These are phyloP conservation scores for Panopea generosa DNA, from an alignment of 2,888 invertebrate species.

Conservation along the genomic window DNA sequence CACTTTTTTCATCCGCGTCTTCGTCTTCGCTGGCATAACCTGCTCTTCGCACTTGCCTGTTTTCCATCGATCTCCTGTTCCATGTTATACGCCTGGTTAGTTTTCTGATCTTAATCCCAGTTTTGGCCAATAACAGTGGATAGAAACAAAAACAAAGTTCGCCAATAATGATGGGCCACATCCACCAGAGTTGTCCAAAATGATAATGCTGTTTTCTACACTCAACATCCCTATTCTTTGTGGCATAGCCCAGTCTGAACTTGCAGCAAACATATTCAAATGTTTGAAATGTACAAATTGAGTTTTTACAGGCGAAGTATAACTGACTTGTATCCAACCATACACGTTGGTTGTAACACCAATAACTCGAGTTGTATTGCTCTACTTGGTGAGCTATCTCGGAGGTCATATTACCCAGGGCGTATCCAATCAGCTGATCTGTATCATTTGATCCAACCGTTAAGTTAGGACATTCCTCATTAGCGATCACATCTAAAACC, in stretches of 20 bases:
- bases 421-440: constrained; percentile 34
- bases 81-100: not conserved
- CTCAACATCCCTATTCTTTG: constrained; percentile 17
- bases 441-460: constrained; percentile 18
- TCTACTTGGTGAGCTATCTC: constrained; percentile 28
- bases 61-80: not conserved
- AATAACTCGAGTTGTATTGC: constrained; percentile 43
- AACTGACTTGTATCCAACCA: constrained; percentile 11
- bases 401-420: constrained; percentile 33
- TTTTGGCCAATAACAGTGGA: constrained; percentile 31
- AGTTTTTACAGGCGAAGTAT: constrained; percentile 33
- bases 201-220: no score
- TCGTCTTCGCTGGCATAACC: no score
- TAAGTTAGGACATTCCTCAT: constrained; percentile 15
- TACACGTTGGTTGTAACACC: constrained; percentile 36
- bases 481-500: not conserved
- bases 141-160: constrained; percentile 33
- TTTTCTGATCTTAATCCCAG: constrained; percentile 11
- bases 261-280: constrained; percentile 47
- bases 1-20: no score
- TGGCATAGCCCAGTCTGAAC: constrained; percentile 5
- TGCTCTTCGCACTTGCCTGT: no score
- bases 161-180: constrained; percentile 41
- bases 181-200: constrained; percentile 38
- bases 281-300: constrained; percentile 44